Conservation (phyloP, 1,140 invertebrate genomes). For the Drosophila ogumai region DNA sequence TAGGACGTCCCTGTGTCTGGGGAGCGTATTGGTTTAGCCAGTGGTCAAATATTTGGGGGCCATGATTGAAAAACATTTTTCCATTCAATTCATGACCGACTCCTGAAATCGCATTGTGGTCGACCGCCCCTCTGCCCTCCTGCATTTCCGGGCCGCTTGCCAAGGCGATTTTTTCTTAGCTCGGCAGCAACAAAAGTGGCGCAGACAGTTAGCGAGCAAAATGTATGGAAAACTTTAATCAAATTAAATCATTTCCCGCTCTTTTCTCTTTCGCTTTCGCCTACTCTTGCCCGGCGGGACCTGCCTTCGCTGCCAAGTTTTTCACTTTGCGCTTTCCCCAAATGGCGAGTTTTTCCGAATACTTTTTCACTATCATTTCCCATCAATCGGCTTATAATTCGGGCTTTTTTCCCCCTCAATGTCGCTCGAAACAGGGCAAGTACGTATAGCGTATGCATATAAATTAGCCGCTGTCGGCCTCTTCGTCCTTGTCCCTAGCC, state of each 20-base stretch:
- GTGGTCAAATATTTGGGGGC: constrained; percentile 58
- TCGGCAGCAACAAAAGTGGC: constrained; percentile 40
- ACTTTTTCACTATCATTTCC: constrained; percentile 41
- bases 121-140: neutral
- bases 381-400: constrained; percentile 43
- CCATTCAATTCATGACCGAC: constrained; percentile 44
- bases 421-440: constrained; percentile 22
- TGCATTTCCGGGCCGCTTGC: constrained; percentile 33
- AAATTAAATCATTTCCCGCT: constrained; percentile 48
- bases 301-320: constrained; percentile 44
- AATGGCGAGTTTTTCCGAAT: constrained; percentile 17
- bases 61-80: constrained; percentile 61
- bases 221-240: constrained; percentile 66
- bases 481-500: constrained; percentile 35
- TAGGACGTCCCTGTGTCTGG: constrained; percentile 1
- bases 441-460: constrained; percentile 45
- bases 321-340: constrained; percentile 14
- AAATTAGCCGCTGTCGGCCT: constrained; percentile 58
- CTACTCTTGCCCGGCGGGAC: neutral
- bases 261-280: neutral
- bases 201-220: constrained; percentile 36
- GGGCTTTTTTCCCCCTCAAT: constrained; percentile 32
- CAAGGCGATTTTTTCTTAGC: constrained; percentile 35
- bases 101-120: constrained; percentile 56
- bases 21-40: constrained; percentile 47